Percentiles rank a stretch among this genome's conserved stretches.
phyloP scores from a whole-genome alignment of 2,888 invertebrate species.

The Melipona bicolor region DNA sequence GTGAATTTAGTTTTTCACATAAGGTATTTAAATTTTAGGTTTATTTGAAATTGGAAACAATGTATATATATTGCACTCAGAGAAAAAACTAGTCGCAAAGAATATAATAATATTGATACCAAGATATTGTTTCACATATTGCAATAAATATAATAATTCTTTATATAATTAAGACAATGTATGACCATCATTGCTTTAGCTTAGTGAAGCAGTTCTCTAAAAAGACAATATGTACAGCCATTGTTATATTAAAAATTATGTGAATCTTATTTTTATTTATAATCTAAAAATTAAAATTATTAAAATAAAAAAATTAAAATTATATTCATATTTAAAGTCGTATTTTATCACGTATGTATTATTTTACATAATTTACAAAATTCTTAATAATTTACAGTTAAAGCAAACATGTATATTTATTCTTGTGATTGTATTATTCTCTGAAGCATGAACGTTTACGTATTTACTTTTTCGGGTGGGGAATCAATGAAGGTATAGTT shows the following conservation, averaged over 20 bases:
- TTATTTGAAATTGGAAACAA: constrained; percentile 10
- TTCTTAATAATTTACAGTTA: constrained; percentile 17
- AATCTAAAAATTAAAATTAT: background rate
- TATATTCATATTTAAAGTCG: constrained; percentile 19
- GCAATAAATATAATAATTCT: constrained; percentile 45
- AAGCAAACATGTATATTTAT: constrained; percentile 71
- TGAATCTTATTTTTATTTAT: background rate
- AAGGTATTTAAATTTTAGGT: constrained; percentile 28
- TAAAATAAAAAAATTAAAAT: background rate
- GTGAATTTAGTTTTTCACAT: constrained; percentile 17
- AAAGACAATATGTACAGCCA: constrained; percentile 51
- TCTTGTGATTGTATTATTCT: constrained; percentile 58
- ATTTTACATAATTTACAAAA: constrained; percentile 36
- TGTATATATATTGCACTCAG: constrained; percentile 54
- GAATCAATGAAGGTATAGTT: constrained; percentile 56
- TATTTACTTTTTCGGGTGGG: constrained; percentile 38
- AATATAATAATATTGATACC: constrained; percentile 29
- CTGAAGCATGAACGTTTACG: constrained; percentile 40
- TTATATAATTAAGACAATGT: constrained; percentile 29
- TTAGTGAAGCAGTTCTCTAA: constrained; percentile 38
- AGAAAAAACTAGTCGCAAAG: constrained; percentile 36
- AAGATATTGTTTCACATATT: constrained; percentile 27
- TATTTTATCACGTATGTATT: constrained; percentile 34
- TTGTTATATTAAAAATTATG: constrained; percentile 20
- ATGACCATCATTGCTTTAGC: constrained; percentile 26